Base-by-base conservation (phyloP, 1,140 invertebrate species). In the Heliconius nattereri region DNA sequence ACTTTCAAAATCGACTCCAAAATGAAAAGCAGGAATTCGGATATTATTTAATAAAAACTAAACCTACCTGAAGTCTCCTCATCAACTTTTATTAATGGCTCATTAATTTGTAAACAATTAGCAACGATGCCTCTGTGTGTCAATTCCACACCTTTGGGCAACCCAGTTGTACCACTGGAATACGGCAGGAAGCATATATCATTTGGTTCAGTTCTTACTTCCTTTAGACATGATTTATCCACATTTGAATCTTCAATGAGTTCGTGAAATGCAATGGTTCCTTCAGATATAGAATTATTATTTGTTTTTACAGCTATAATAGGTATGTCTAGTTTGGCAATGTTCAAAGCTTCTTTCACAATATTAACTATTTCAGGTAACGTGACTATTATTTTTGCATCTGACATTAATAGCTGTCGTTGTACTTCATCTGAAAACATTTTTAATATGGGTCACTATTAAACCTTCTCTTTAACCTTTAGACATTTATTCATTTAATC, bases 141-240 rank as follows among this genome's bases (percentile, higher is more conserved):
- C 2, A 98, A 89, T 91, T 97, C 96, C 0, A 98, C 98, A 19
- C 98, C 98, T 95, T 99, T 99, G 1, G 98, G 98, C 76, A 97
- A 86, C 32, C 98, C 98, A 26, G 98, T 98, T 2, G 98, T 98
- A 26, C 98, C 98, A 88, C 98, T 98, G 0, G 98, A 97, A 90
- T 96, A 97, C 13, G 96, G 96, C 74, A 97, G 81, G 75, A 97
- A 91, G 73, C 95, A 94, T 16, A 96, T 88, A 84, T 96, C 96
- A 35, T 95, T 90, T 2, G 85, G 37, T 77, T 85, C 88, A 73
- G 94, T 87, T 81, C 91, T 93, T 2, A 94, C 91, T 85, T 92
- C 81, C 84, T 93, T 95, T 54, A 95, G 86, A 83, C 92, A 94
- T 8, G 92, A 91, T 57, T 94, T 94, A 60, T 96, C 95, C 9